Percentiles rank a stretch among this genome's conserved stretches.
Conservation (phyloP, 2,888 invertebrate genomes). For the Orthosia cruda region DNA sequence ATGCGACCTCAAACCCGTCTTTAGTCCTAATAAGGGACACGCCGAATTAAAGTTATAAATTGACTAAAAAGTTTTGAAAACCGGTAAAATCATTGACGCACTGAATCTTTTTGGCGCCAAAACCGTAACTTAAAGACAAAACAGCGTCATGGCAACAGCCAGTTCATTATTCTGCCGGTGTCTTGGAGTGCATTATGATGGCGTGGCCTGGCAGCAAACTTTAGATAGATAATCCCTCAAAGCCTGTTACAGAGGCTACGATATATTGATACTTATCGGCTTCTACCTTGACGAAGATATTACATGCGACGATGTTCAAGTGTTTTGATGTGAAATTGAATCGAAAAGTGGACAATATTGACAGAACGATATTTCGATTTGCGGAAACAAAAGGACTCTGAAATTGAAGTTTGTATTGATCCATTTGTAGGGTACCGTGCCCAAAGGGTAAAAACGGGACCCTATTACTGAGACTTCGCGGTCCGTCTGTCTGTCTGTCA, state of each 20-base stretch:
- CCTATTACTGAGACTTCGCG: too few relatives aligned
- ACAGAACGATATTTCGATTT: background rate
- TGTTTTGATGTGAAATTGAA: slow-evolving; percentile 51
- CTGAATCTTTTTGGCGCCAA: background rate
- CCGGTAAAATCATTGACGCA: background rate
- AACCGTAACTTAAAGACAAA: background rate
- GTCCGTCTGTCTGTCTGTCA: too few relatives aligned
- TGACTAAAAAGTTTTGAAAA: slow-evolving; percentile 17
- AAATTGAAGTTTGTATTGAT: too few relatives aligned
- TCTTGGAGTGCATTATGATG: slow-evolving; percentile 50
- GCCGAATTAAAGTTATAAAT: background rate
- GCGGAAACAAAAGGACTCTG: too few relatives aligned
- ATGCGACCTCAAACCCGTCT: background rate
- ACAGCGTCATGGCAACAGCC: slow-evolving; percentile 14
- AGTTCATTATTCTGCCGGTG: slow-evolving; percentile 43
- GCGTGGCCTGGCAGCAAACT: slow-evolving; percentile 50
- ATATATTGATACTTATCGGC: slow-evolving; percentile 36
- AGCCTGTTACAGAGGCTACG: slow-evolving; percentile 42
- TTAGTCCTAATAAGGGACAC: background rate
- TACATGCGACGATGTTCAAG: slow-evolving; percentile 24
- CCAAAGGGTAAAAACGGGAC: too few relatives aligned
- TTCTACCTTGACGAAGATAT: slow-evolving; percentile 33
- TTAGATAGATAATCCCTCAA: slow-evolving; percentile 57
- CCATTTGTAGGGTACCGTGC: too few relatives aligned
- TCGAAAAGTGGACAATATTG: slow-evolving; percentile 23